Evolutionary conservation across 1,140 invertebrate species (phyloP).

Genomic region (Drosophila eugracilis): DNA sequence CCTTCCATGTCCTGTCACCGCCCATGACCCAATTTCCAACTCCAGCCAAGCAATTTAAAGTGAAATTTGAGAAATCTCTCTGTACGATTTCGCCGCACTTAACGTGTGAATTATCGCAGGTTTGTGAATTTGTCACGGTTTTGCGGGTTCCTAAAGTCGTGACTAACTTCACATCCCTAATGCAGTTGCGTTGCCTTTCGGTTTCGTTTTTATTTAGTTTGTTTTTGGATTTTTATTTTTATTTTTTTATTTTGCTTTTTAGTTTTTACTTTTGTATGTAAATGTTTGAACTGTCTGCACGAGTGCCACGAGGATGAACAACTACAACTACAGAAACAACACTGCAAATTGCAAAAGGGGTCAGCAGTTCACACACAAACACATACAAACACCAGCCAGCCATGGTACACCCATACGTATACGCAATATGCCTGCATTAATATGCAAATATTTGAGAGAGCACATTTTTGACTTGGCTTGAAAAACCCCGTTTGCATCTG

Average conservation of each 20-base stretch:
- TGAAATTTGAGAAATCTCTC: constrained; percentile 45
- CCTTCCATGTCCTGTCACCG: constrained; percentile 18
- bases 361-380: constrained; percentile 61
- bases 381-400: constrained; percentile 30
- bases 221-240: constrained; percentile 4
- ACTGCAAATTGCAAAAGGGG: constrained; percentile 49
- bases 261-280: constrained; percentile 59
- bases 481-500: constrained; percentile 10
- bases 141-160: constrained; percentile 2
- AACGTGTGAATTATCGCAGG: constrained; percentile 31
- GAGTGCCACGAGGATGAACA: constrained; percentile 64
- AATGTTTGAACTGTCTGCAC: constrained; percentile 81
- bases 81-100: constrained; percentile 6
- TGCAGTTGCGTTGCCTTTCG: constrained; percentile 44
- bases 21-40: constrained; percentile 24
- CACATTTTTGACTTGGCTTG: constrained; percentile 58
- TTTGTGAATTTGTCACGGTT: constrained; percentile 21
- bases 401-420: constrained; percentile 23
- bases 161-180: constrained; percentile 45
- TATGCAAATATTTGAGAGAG: constrained; percentile 72
- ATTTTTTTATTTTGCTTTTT: constrained; percentile 34
- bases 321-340: constrained; percentile 43
- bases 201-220: too few species aligned
- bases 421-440: constrained; percentile 64
- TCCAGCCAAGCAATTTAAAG: constrained; percentile 14